Percentiles rank a stretch among this genome's conserved stretches.
These are phyloP conservation scores for Papilio polyxenes DNA, from an alignment of 1,140 invertebrate species.

Conservation along the genomic window DNA sequence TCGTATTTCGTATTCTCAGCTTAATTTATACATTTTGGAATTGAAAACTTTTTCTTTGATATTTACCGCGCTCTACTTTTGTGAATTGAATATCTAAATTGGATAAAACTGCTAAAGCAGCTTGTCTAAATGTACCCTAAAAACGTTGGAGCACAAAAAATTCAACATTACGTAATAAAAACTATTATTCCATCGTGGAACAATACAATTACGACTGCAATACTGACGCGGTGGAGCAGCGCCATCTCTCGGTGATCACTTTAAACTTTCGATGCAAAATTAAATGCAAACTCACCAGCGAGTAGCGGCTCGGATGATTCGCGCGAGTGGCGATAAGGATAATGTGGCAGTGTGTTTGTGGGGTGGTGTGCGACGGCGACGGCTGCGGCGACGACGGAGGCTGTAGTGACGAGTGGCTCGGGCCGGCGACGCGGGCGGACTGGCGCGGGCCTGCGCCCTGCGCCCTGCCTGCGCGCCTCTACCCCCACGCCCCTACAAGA, in stretches of 20 bases:
- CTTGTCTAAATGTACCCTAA: not conserved
- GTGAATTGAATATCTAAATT: not conserved
- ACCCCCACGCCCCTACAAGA: slow-evolving; percentile 51
- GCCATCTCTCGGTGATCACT: slow-evolving; percentile 57
- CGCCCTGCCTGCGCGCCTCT: slow-evolving; percentile 54
- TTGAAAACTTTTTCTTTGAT: not conserved
- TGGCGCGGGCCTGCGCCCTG: slow-evolving; percentile 58
- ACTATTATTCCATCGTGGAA: slow-evolving; percentile 48
- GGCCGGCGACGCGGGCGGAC: slow-evolving; percentile 57
- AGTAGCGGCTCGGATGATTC: slow-evolving; percentile 35
- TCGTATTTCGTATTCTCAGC: not conserved
- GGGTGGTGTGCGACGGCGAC: slow-evolving; percentile 19
- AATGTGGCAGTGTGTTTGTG: slow-evolving; percentile 33
- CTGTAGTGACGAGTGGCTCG: slow-evolving; percentile 47
- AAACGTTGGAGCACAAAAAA: not conserved
- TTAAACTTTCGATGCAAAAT: slow-evolving; percentile 31
- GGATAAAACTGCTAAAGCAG: not conserved
- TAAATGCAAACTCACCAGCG: slow-evolving; percentile 50
- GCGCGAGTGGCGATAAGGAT: slow-evolving; percentile 38
- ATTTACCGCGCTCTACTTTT: not conserved
- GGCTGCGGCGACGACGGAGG: not conserved
- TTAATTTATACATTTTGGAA: not conserved
- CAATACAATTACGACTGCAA: slow-evolving; percentile 66
- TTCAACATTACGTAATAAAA: slow-evolving; percentile 59
- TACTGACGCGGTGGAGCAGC: slow-evolving; percentile 59